Conservation (phyloP, 2,888 invertebrate genomes). For the Xestia sexstrigata region DNA sequence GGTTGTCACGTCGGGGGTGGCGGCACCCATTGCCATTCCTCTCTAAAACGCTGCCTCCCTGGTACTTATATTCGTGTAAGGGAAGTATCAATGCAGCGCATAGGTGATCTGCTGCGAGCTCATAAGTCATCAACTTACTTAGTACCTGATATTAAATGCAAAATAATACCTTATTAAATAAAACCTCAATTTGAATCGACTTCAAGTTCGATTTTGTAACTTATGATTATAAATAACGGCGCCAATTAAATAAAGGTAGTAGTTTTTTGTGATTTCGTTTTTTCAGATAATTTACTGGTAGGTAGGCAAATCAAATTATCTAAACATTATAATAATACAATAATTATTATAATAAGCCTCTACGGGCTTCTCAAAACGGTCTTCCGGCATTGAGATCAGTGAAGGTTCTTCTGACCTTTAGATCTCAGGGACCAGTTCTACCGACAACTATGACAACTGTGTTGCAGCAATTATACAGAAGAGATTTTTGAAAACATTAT, state of each 20-base stretch:
- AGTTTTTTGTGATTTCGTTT: conserved; percentile 32
- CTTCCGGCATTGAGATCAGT: conserved; percentile 44
- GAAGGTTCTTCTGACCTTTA: conserved; percentile 18
- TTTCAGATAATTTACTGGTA: conserved; percentile 1
- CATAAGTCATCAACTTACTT: neutral
- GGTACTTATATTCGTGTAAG: too few species aligned
- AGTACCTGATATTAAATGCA: neutral
- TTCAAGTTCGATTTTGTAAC: neutral
- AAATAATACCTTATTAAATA: neutral
- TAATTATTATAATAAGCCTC: conserved; percentile 47
- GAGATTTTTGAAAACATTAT: too few species aligned
- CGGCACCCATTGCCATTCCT: too few species aligned
- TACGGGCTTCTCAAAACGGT: conserved; percentile 7
- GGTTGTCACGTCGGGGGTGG: too few species aligned
- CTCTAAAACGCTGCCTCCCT: too few species aligned
- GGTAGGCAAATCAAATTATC: conserved; percentile 42
- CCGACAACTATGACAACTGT: neutral
- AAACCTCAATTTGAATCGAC: neutral
- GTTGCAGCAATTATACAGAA: neutral
- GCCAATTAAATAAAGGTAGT: conserved; percentile 23
- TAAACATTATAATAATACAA: conserved; percentile 38
- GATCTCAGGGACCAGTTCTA: neutral
- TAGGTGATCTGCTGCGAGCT: neutral
- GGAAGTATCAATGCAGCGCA: too few species aligned
- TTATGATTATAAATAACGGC: neutral